Evolutionary conservation across 2,113 vertebrate genomes (phyloP), one percentile per base, ranked within the genome.

Genomic region (Megaleporinus macrocephalus): DNA sequence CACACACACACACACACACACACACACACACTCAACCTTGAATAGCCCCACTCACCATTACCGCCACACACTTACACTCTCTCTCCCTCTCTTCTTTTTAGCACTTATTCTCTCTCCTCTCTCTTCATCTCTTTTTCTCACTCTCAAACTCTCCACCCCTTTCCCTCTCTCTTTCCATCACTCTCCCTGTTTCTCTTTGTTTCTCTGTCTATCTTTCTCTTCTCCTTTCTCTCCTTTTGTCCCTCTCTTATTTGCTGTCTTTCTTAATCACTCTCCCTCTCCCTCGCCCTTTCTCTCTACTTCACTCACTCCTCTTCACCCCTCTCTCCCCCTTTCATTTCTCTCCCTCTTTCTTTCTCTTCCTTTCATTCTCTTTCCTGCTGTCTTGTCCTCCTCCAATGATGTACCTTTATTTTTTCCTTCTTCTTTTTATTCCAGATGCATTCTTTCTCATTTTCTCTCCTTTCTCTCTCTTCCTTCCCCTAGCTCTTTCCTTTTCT

Each of bases 381-480:
- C 41, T 11, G 14, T 49, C 12, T 12, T 49, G 47, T 49, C 47
- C 1, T 49, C 11, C 47, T 12, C 11, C 12, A 3, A 36, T 36
- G 36, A 4, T 36, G 3, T 36, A 6, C 6, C 33, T n/a, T 68
- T 26, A 7, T 36, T 36, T 7, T 36, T 7, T 36, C 36, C 36
- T 7, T 36, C 36, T 44, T 59, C n/a, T 20, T 20, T 53, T 49
- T 59, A 22, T 24, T 6, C 14, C 55, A 30, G 18, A 44, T 41
- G 13, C 14, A 18, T 9, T 33, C 70, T 62, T 36, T 49, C 55
- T 62, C 69, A 49, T 7, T 7, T 13, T 47, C 62, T 44, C 71
- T 26, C n/a, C 41, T 57, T 73, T 41, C 76, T 73, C 72, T n/a
- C 68, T 65, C 63, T 44, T 75, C 76, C 65, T 16, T 55, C 72